These are phyloP conservation scores for Auanema freiburgensis DNA, from an alignment of 2,888 invertebrate genomes.

Conservation along the genomic window DNA sequence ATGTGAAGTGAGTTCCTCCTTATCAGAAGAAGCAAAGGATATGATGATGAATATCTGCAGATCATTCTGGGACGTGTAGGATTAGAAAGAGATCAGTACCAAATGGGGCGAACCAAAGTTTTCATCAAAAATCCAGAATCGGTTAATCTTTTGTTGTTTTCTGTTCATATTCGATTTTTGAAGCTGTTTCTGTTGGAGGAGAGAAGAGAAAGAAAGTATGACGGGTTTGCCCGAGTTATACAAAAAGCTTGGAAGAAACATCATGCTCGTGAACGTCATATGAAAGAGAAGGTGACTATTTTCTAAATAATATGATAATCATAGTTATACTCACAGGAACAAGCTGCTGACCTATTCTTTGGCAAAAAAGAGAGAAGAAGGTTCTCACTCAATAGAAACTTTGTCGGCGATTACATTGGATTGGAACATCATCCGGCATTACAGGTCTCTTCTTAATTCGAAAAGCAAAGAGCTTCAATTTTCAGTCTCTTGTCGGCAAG, in stretches of 20 bases:
- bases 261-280: constrained; percentile 71
- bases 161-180: constrained; percentile 19
- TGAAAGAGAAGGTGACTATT: constrained; percentile 69
- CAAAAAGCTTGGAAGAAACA: constrained; percentile 75
- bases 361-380: constrained; percentile 73
- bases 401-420: constrained; percentile 76
- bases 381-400: constrained; percentile 73
- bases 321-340: no score
- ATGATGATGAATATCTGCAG: constrained; percentile 63
- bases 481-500: constrained; percentile 70
- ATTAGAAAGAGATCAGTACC: constrained; percentile 73
- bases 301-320: constrained; percentile 37
- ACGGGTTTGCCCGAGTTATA: constrained; percentile 73
- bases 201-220: constrained; percentile 73
- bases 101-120: constrained; percentile 74
- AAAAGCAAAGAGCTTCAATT: neutral
- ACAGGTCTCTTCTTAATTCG: constrained; percentile 47
- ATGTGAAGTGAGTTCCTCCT: constrained; percentile 65
- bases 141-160: constrained; percentile 63
- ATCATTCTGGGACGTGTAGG: constrained; percentile 71
- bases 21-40: constrained; percentile 49
- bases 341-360: constrained; percentile 68
- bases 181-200: constrained; percentile 75
- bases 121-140: constrained; percentile 75
- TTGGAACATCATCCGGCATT: constrained; percentile 72